Percentiles rank a stretch among this genome's conserved stretches.
Evolutionary conservation across 2,888 invertebrate genomes (phyloP).

Genomic region (Thera obeliscata): DNA sequence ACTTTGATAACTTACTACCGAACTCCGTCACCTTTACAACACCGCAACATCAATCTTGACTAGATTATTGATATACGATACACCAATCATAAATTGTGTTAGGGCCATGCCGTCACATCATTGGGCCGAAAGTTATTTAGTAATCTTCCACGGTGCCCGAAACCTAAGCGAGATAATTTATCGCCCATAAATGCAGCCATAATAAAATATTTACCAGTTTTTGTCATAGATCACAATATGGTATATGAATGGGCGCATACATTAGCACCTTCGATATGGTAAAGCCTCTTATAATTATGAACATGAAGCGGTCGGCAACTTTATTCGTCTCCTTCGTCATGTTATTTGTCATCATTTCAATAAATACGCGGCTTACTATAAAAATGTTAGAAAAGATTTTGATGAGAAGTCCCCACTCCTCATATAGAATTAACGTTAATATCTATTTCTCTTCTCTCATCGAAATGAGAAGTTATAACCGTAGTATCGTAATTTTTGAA

Average conservation of each 20-base stretch:
- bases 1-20: constrained; percentile 28
- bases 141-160: constrained; percentile 42
- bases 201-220: constrained; percentile 46
- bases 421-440: constrained; percentile 38
- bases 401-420: constrained; percentile 35
- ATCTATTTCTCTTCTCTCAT: constrained; percentile 40
- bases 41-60: constrained; percentile 26
- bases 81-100: constrained; percentile 37
- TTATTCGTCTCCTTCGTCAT: constrained; percentile 35
- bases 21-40: constrained; percentile 28
- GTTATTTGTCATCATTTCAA: constrained; percentile 48
- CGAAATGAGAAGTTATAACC: constrained; percentile 43
- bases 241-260: constrained; percentile 42
- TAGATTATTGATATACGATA: constrained; percentile 32
- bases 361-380: constrained; percentile 47
- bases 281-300: constrained; percentile 47
- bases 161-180: constrained; percentile 42
- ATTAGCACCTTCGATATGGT: constrained; percentile 43
- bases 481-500: constrained; percentile 41
- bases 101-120: constrained; percentile 34
- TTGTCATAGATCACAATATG: constrained; percentile 43
- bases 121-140: constrained; percentile 42
- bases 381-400: constrained; percentile 45
- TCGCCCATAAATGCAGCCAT: constrained; percentile 41
- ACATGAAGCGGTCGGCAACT: constrained; percentile 41